phyloP scores from a whole-genome alignment of 2,888 invertebrate species.

The Papilio elwesi region DNA sequence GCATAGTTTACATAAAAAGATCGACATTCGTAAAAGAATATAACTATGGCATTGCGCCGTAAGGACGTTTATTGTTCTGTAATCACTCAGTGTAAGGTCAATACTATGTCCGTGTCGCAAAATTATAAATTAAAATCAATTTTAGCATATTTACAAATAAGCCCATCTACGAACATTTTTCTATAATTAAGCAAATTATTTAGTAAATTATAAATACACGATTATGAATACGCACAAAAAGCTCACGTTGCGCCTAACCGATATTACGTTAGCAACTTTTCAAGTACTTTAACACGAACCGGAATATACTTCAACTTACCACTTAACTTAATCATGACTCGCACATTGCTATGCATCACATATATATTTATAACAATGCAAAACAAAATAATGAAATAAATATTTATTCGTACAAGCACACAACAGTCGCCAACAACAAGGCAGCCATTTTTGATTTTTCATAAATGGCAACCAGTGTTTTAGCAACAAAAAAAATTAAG shows the following conservation, averaged over 20 bases:
- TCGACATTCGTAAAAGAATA: slow-evolving; percentile 26
- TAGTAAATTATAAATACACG: slow-evolving; percentile 43
- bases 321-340: slow-evolving; percentile 56
- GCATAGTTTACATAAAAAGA: slow-evolving; percentile 22
- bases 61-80: slow-evolving; percentile 63
- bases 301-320: slow-evolving; percentile 59
- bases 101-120: slow-evolving; percentile 52
- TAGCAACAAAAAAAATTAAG: slow-evolving; percentile 47
- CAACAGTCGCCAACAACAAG: slow-evolving; percentile 82
- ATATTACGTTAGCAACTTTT: slow-evolving; percentile 49
- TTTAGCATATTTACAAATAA: slow-evolving; percentile 12
- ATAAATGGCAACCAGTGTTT: slow-evolving; percentile 63
- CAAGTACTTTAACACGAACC: slow-evolving; percentile 33
- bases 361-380: slow-evolving; percentile 60
- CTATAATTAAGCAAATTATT: slow-evolving; percentile 22
- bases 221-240: slow-evolving; percentile 50
- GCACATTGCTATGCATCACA: slow-evolving; percentile 56
- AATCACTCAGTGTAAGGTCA: slow-evolving; percentile 60
- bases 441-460: slow-evolving; percentile 79
- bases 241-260: slow-evolving; percentile 71
- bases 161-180: slow-evolving; percentile 8
- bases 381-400: slow-evolving; percentile 73
- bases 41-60: slow-evolving; percentile 41
- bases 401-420: slow-evolving; percentile 78
- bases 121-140: slow-evolving; percentile 4